Evolutionary conservation across 2,113 vertebrate genomes (phyloP).

Genomic region (Scartelaos histophorus): DNA sequence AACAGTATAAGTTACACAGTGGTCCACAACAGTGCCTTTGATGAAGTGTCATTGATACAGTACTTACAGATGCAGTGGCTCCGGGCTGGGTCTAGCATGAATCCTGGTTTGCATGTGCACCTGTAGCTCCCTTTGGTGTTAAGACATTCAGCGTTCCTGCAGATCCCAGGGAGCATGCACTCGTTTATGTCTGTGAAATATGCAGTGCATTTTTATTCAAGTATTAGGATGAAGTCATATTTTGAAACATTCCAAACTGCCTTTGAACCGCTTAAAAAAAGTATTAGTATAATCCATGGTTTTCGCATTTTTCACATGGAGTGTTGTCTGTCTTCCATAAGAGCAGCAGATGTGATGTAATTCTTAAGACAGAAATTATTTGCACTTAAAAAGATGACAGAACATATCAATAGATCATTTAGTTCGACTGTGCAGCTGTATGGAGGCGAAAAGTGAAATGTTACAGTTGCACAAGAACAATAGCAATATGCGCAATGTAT

Average conservation of each 20-base stretch:
- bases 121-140: slow-evolving; percentile 82
- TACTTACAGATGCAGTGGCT: slow-evolving; percentile 82
- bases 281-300: slow-evolving; percentile 4
- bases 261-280: slow-evolving; percentile 18
- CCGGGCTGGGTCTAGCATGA: slow-evolving; percentile 76
- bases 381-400: slow-evolving; percentile 48
- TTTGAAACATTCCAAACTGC: slow-evolving; percentile 21
- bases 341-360: slow-evolving; percentile 29
- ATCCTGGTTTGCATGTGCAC: slow-evolving; percentile 80
- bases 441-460: slow-evolving; percentile 34
- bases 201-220: background rate
- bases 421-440: slow-evolving; percentile 26
- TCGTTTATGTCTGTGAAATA: slow-evolving; percentile 80
- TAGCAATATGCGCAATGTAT: slow-evolving; percentile 35
- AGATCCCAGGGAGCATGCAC: slow-evolving; percentile 77
- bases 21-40: background rate
- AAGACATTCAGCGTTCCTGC: slow-evolving; percentile 79
- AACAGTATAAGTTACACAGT: background rate
- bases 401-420: slow-evolving; percentile 37
- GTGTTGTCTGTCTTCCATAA: slow-evolving; percentile 10
- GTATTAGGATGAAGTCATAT: slow-evolving; percentile 34
- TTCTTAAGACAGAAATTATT: slow-evolving; percentile 37
- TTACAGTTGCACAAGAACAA: slow-evolving; percentile 22
- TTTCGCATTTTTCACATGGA: slow-evolving; percentile 15
- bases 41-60: background rate